Conservation (phyloP, 2,113 vertebrate genomes). For the Hypomesus transpacificus region DNA sequence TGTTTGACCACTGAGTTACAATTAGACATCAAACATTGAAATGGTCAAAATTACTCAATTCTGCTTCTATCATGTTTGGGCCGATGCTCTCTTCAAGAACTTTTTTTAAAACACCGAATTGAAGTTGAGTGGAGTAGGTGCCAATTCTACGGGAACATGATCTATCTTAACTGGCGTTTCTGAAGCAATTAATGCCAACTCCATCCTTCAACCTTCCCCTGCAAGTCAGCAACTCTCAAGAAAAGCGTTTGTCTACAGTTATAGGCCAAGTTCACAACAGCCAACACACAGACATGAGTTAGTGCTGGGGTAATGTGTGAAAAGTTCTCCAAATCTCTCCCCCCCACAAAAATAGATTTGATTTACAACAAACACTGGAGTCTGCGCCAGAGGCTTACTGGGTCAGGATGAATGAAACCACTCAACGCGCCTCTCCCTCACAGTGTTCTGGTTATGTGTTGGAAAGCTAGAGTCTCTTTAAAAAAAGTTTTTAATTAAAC, state of each 20-base stretch:
- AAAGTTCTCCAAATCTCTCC: constrained; percentile 10
- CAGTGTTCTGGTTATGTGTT: too few relatives aligned
- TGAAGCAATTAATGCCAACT: not conserved
- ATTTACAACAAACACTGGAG: constrained; percentile 17
- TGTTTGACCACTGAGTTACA: not conserved
- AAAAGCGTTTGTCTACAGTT: not conserved
- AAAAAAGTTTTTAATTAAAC: too few relatives aligned
- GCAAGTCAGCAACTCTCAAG: not conserved
- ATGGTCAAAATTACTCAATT: not conserved
- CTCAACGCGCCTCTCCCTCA: not conserved
- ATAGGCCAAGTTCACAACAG: constrained; percentile 25
- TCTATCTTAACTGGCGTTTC: not conserved
- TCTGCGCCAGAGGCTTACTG: constrained; percentile 6
- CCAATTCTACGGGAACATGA: not conserved
- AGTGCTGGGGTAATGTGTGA: constrained; percentile 14
- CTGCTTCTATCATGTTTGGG: not conserved
- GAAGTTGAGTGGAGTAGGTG: not conserved
- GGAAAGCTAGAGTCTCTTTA: too few relatives aligned
- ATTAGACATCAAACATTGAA: not conserved
- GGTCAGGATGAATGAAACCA: constrained; percentile 7
- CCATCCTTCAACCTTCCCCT: not conserved
- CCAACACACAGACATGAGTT: constrained; percentile 1
- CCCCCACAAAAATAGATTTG: not conserved
- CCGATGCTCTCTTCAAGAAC: too few relatives aligned
- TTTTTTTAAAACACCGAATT: not conserved